Base-by-base conservation (phyloP, 2,113 vertebrate species). In the Phalacrocorax carbo region DNA sequence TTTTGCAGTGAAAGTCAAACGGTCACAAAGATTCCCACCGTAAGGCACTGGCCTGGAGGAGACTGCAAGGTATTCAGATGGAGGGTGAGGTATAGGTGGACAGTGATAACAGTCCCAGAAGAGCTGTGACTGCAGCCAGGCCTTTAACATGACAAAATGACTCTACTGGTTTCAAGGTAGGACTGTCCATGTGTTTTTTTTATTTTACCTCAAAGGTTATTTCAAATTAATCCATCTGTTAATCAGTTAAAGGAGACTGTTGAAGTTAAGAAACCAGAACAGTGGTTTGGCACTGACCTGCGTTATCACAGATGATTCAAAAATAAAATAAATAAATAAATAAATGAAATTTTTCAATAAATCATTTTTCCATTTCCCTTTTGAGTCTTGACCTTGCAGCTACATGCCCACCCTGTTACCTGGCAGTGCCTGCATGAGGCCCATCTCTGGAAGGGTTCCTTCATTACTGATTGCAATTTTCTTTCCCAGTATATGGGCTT, bases 51-150 rank as follows among this genome's bases (percentile, higher is more conserved):
- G 13, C 26, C 44, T 27, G 9, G 32, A 58, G 70, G 64, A 70
- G 58, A 9, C 2, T 8, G 17, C 4, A 6, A 48, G 17, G 20
- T 32, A 7, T 23, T 46, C 0, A 0, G 64, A 3, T 9, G 22
- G 19, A 61, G 32, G 32, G 4, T 7, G 5, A 77, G 14, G 30
- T 26, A 7, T 13, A 34, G 40, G 55, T 9, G 20, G 7, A 26
- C 1, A 2, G 15, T 13, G 48, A 4, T 17, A 46, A 82, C 6
- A 52, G 16, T n/a, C n/a, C 17, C 8, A 5, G 15, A 78, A 72
- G 58, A 77, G 32, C 22, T 81, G 22, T n/a, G n/a, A 13, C 48
- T 57, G 61, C 18, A 70, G 29, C 32, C 62, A 80, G 42, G 30
- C 15, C 62, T 54, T 68, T 42, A n/a, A 32, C 14, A 10, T 38